These are phyloP conservation scores for Parus major DNA, from an alignment of 2,113 vertebrate species.

Conservation along the genomic window DNA sequence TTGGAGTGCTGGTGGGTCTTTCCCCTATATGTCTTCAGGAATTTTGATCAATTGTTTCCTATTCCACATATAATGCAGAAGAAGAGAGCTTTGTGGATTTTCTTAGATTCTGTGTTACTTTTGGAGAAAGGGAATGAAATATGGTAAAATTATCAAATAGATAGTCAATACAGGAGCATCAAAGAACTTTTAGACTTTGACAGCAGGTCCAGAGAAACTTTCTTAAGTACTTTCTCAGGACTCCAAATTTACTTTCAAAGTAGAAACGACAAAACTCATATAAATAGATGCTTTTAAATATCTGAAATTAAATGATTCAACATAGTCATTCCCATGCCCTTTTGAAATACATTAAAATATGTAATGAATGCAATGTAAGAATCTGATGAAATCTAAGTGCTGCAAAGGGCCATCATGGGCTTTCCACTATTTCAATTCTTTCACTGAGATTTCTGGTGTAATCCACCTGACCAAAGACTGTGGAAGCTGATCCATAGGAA, in stretches of 20 bases:
- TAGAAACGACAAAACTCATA: not conserved
- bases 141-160: not conserved
- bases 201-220: not conserved
- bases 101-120: not conserved
- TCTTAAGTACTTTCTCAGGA: not conserved
- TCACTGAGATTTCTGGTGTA: not conserved
- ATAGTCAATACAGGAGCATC: not conserved
- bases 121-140: not conserved
- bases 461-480: not conserved
- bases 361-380: not conserved
- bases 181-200: not conserved
- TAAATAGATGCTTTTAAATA: not conserved
- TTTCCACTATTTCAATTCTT: not conserved
- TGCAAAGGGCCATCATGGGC: not conserved
- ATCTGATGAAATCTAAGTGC: not conserved
- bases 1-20: not conserved
- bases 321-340: accelerated
- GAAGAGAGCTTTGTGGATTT: not conserved
- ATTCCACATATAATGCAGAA: not conserved
- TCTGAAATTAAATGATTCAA: not conserved
- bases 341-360: not conserved
- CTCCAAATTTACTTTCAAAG: not conserved
- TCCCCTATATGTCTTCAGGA: not conserved
- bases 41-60: not conserved
- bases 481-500: not conserved